Conservation (phyloP, 2,797 vertebrate species). For the Lutjanus campechanus region DNA sequence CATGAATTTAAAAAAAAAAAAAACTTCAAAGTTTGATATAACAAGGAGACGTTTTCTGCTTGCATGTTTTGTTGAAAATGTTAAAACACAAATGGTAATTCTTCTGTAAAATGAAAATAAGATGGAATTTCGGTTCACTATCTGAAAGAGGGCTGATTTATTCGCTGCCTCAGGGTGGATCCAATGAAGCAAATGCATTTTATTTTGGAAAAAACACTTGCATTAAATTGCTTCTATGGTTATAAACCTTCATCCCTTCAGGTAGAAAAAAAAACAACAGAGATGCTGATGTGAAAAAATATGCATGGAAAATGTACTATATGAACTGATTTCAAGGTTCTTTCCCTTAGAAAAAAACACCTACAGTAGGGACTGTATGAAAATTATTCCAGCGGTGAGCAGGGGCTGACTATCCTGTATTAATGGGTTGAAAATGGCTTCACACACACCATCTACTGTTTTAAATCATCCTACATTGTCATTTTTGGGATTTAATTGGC, state of each 20-base stretch:
- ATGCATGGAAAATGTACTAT: background rate
- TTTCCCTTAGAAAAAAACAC: background rate
- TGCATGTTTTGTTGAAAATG: background rate
- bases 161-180: background rate
- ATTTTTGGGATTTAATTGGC: too few relatives aligned
- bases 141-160: background rate
- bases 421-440: too few relatives aligned
- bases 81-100: background rate
- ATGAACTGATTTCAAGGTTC: background rate
- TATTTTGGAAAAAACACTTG: background rate
- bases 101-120: background rate
- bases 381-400: background rate
- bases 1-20: slow-evolving; percentile 16
- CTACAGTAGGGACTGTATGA: background rate
- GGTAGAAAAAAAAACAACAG: background rate
- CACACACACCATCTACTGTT: too few relatives aligned
- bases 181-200: background rate
- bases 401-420: background rate
- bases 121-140: too few relatives aligned
- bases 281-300: background rate
- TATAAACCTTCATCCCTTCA: background rate
- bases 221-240: background rate
- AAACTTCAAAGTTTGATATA: slow-evolving; percentile 1
- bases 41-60: background rate
- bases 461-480: too few relatives aligned